Percentiles rank a stretch among this genome's conserved stretches.
Evolutionary conservation across 2,113 vertebrate genomes (phyloP).

Genomic region (Chamaetylas fuelleborni): DNA sequence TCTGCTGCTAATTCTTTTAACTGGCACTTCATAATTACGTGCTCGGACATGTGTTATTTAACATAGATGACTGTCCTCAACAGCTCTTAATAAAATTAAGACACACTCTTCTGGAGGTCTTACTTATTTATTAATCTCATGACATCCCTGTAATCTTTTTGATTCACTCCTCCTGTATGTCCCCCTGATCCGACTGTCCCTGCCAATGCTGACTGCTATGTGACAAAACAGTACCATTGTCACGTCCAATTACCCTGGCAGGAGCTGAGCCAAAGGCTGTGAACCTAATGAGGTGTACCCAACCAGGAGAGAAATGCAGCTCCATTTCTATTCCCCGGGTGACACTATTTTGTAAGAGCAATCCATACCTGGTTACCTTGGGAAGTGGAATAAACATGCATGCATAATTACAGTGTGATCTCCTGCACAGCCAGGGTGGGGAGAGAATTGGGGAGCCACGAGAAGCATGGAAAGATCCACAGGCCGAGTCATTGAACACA

Average conservation of each 20-base stretch:
- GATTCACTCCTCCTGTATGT: neutral
- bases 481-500: accelerated
- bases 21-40: neutral
- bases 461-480: neutral
- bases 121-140: neutral
- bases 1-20: neutral
- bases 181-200: neutral
- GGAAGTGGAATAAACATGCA: neutral
- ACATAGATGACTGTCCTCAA: neutral
- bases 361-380: neutral
- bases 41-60: neutral
- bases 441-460: neutral
- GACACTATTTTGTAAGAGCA: neutral
- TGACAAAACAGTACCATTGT: neutral
- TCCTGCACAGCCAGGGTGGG: neutral
- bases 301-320: neutral
- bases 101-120: neutral
- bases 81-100: neutral
- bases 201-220: neutral
- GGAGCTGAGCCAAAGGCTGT: neutral
- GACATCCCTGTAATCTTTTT: neutral
- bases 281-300: slow-evolving; percentile 42
- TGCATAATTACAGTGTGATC: neutral
- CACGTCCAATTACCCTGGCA: slow-evolving; percentile 6
- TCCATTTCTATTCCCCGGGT: neutral